phyloP scores from a whole-genome alignment of 2,797 vertebrate genomes.

The Rhodeus uyekii region DNA sequence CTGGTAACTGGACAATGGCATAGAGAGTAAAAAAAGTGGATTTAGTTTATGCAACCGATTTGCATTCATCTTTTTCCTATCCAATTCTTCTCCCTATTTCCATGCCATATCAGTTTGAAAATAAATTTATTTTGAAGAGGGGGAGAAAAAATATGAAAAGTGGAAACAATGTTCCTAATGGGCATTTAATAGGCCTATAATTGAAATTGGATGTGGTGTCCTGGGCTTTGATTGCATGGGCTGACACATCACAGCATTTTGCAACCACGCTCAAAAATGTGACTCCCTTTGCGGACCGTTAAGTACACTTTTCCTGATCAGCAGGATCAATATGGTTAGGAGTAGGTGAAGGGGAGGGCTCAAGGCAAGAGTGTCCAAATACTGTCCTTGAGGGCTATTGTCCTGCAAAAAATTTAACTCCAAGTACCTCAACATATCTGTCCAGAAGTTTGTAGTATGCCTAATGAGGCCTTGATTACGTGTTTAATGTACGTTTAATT shows the following conservation, averaged over 20 bases:
- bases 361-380: neutral
- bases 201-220: neutral
- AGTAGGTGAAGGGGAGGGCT: neutral
- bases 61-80: neutral
- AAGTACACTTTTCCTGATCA: neutral
- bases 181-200: neutral
- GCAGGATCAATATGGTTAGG: neutral
- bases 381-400: too few species aligned
- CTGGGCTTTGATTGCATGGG: neutral
- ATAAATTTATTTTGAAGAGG: neutral
- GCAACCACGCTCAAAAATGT: neutral
- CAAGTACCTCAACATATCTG: too few species aligned
- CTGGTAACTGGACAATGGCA: neutral
- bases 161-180: neutral
- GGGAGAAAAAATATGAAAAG: neutral
- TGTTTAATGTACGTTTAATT: too few species aligned
- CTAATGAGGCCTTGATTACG: too few species aligned
- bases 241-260: neutral
- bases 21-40: neutral
- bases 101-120: neutral
- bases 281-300: neutral
- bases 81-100: neutral
- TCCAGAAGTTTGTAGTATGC: too few species aligned
- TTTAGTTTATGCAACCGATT: neutral
- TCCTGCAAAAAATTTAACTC: too few species aligned